Percentiles rank a stretch among this genome's conserved stretches.
Conservation (phyloP, 2,888 invertebrate species). For the Heliconius cydno region DNA sequence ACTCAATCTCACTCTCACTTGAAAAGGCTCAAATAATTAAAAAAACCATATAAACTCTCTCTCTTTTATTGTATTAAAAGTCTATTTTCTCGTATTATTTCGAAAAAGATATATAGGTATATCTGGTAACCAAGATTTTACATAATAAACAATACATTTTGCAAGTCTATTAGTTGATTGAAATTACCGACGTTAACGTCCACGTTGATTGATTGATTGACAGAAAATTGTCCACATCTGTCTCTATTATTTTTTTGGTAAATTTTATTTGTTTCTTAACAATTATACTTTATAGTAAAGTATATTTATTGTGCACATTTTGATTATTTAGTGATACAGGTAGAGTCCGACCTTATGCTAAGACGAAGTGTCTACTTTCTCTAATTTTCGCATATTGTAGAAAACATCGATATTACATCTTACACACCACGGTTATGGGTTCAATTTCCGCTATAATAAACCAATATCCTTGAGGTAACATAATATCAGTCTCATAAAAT, state of each 20-base stretch:
- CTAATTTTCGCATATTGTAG: neutral
- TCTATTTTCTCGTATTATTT: too few species aligned
- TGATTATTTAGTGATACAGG: neutral
- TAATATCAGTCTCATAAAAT: neutral
- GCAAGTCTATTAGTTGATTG: neutral
- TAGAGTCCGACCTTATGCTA: neutral
- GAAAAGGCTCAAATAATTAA: too few species aligned
- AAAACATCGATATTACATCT: neutral
- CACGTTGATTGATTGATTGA: neutral
- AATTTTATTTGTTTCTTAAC: neutral
- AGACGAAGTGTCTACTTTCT: neutral
- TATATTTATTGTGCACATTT: neutral
- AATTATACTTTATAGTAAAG: too few species aligned
- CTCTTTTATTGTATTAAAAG: too few species aligned
- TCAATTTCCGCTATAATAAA: neutral
- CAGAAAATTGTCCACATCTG: neutral
- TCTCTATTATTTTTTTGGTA: neutral
- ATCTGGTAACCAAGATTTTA: too few species aligned
- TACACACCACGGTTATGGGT: neutral
- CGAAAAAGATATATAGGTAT: too few species aligned
- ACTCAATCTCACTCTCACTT: too few species aligned
- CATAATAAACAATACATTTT: neutral
- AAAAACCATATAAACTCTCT: too few species aligned
- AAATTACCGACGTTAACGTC: slow-evolving; percentile 12
- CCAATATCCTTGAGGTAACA: neutral